phyloP scores from a whole-genome alignment of 1,140 invertebrate genomes.

The Battus philenor region DNA sequence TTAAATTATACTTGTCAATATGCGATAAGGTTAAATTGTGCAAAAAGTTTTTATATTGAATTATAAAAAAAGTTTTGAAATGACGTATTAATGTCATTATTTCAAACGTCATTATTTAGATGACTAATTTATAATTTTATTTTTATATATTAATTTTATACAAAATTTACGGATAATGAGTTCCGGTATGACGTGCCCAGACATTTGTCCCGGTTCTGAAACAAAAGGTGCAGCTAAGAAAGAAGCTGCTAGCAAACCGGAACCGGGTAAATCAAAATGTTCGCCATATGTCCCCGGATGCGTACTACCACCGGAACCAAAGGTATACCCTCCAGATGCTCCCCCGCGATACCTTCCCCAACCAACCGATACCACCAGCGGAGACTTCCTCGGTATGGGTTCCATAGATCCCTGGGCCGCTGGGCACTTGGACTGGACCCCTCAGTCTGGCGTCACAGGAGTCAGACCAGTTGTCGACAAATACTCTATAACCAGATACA shows the following conservation, averaged over 20 bases:
- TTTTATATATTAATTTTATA: too few species aligned
- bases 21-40: too few species aligned
- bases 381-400: constrained; percentile 54
- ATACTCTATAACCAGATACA: constrained; percentile 83
- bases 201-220: constrained; percentile 41
- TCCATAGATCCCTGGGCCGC: constrained; percentile 82
- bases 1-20: too few species aligned
- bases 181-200: constrained; percentile 35
- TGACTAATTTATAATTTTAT: constrained; percentile 1
- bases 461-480: constrained; percentile 84
- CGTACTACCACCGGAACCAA: constrained; percentile 49
- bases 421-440: constrained; percentile 82
- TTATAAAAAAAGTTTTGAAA: too few species aligned
- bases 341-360: constrained; percentile 60
- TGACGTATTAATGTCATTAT: too few species aligned
- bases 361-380: constrained; percentile 56
- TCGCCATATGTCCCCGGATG: constrained; percentile 49
- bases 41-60: too few species aligned
- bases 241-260: constrained; percentile 16
- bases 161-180: constrained; percentile 41
- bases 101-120: background rate
- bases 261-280: constrained; percentile 25
- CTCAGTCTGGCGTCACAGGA: constrained; percentile 81
- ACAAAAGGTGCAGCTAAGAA: constrained; percentile 14
- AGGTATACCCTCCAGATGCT: constrained; percentile 45